Conservation (phyloP, 1,140 invertebrate species). For the Apis florea region DNA sequence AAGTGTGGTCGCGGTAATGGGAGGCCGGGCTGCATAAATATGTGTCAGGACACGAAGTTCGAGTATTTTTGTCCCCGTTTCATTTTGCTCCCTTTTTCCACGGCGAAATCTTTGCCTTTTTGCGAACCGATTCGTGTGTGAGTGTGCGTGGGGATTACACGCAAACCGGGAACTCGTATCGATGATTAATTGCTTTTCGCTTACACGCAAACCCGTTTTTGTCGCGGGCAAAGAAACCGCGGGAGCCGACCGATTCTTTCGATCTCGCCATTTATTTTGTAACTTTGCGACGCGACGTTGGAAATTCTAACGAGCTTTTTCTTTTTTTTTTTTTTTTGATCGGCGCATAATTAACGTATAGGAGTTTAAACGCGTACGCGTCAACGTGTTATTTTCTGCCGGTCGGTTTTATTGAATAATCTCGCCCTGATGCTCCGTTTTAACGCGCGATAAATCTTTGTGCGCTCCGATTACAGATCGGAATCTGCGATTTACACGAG, state of each 20-base stretch:
- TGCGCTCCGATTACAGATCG: not conserved
- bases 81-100: not conserved
- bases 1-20: not conserved
- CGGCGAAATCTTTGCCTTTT: not conserved
- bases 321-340: not conserved
- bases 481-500: not conserved
- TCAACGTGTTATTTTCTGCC: not conserved
- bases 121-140: not conserved
- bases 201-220: constrained; percentile 13
- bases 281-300: not conserved
- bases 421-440: not conserved
- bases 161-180: constrained; percentile 16
- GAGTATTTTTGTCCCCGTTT: not conserved
- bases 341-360: not conserved
- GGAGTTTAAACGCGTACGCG: no score
- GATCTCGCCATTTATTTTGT: not conserved
- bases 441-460: constrained; percentile 9
- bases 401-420: constrained; percentile 5
- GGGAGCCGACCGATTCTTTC: not conserved
- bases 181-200: constrained; percentile 24
- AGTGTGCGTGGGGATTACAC: not conserved
- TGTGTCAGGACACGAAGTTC: not conserved
- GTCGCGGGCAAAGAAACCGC: not conserved
- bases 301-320: not conserved
- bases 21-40: not conserved